Evolutionary conservation across 2,888 invertebrate species (phyloP), one percentile per base, ranked within the genome.

Genomic region (Epirrita christyi): DNA sequence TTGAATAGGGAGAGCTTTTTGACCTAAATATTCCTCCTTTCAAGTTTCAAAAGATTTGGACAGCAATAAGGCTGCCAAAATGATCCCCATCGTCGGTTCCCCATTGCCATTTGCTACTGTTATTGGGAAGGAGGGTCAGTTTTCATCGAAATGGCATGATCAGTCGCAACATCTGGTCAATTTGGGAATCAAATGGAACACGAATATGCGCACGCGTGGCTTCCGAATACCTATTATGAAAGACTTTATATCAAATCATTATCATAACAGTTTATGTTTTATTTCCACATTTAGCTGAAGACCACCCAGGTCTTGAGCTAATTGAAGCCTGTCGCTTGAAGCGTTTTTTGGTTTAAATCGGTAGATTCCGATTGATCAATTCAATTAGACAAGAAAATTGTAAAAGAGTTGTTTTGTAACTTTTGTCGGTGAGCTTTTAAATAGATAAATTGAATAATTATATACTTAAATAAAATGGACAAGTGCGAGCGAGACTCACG

Each of bases 271-370:
- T 40, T 32, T 52, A 13, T 10, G 21, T 21, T 50, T 43, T 13
- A 36, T 44, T 37, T 37, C 3, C 9, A 32, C 21, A 32, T 7
- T 9, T 32, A 32, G 32, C 9, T 32, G 32, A 32, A 21, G 21
- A 7, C 9, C 8, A 6, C 32, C 32, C 32, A 1, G 8, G 32
- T 2, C 9, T 32, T 6, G 15, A 13, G 14, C 28, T 29, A 14
- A n/a, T 40, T 13, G 41, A 68, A 68, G 70, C 67, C 47, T 58
- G 67, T 50, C 60, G 76, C 83, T 76, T 61, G 70, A 70, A 77
- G 55, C 49, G 50, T 14, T 36, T 32, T 32, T 34, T 10, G 13
- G 40, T 5, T 34, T 14, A 11, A 40, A 41, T 45, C 21, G 13
- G 32, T 27, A n/a, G 14, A 45, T 40, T 36, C 28, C 41, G 41